Evolutionary conservation across 2,113 vertebrate species (phyloP).

Genomic region (Syngnathus floridae): DNA sequence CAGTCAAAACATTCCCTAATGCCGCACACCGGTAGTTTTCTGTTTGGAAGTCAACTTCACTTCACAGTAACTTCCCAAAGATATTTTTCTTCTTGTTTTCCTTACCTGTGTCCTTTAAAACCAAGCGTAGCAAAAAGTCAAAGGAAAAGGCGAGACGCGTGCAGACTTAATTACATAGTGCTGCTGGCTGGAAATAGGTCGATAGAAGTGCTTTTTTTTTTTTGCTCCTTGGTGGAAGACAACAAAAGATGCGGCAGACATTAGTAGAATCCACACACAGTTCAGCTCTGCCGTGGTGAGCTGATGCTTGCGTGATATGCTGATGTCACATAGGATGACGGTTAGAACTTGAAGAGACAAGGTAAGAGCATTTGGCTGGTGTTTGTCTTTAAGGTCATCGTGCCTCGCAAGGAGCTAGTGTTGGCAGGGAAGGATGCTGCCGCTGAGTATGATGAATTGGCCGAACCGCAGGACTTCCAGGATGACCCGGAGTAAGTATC

Average conservation of each 20-base stretch:
- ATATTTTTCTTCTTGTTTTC: neutral
- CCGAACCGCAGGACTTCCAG: slow-evolving; percentile 95
- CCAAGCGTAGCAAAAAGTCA: neutral
- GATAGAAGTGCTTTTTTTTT: neutral
- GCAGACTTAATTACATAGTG: neutral
- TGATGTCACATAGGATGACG: too few relatives aligned
- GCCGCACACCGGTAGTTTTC: too few relatives aligned
- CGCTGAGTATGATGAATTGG: slow-evolving; percentile 94
- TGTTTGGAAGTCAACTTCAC: neutral
- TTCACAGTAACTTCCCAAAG: neutral
- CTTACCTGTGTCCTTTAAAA: neutral
- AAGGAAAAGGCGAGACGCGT: neutral
- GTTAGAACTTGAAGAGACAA: neutral
- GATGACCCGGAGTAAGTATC: slow-evolving; percentile 92
- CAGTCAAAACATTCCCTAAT: neutral
- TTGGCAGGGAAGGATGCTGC: slow-evolving; percentile 94
- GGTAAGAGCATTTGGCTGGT: neutral
- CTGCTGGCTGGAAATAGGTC: neutral
- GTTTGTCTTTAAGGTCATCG: slow-evolving; percentile 72
- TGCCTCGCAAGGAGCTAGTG: slow-evolving; percentile 85
- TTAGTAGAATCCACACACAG: neutral
- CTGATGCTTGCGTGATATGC: neutral
- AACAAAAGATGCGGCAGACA: neutral
- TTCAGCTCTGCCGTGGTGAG: neutral
- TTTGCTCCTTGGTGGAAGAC: neutral